Conservation (phyloP, 2,113 vertebrate genomes). For the Rhodinocichla rosea region DNA sequence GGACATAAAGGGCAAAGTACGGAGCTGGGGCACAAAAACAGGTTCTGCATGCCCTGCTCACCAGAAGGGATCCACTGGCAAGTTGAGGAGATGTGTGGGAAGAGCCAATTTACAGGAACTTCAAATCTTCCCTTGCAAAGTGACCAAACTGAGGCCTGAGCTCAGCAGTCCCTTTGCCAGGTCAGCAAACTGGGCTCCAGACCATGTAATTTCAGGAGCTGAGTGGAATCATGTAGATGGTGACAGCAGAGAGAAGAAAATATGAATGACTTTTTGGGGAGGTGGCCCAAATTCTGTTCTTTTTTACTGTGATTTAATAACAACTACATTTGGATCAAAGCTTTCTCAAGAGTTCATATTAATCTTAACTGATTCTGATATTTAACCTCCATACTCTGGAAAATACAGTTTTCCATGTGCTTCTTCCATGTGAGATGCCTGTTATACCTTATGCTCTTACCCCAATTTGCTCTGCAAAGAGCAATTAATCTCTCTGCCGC, state of each 20-base stretch:
- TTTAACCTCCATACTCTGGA: background rate
- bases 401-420: background rate
- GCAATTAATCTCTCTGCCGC: background rate
- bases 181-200: background rate
- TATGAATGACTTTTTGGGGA: background rate
- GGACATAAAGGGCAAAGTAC: background rate
- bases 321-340: background rate
- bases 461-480: background rate
- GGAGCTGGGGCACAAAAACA: background rate
- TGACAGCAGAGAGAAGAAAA: background rate
- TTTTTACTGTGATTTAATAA: background rate
- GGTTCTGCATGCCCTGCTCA: background rate
- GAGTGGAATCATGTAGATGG: background rate
- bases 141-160: background rate
- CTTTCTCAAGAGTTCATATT: background rate
- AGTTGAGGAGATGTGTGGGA: rapidly evolving
- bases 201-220: background rate
- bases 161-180: background rate
- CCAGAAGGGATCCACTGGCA: background rate
- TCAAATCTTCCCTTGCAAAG: rapidly evolving
- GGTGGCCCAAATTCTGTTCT: background rate
- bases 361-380: background rate
- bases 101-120: background rate
- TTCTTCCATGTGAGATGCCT: background rate
- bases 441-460: background rate